Evolutionary conservation across 2,888 invertebrate genomes (phyloP).

Genomic region (Lymantria dispar): DNA sequence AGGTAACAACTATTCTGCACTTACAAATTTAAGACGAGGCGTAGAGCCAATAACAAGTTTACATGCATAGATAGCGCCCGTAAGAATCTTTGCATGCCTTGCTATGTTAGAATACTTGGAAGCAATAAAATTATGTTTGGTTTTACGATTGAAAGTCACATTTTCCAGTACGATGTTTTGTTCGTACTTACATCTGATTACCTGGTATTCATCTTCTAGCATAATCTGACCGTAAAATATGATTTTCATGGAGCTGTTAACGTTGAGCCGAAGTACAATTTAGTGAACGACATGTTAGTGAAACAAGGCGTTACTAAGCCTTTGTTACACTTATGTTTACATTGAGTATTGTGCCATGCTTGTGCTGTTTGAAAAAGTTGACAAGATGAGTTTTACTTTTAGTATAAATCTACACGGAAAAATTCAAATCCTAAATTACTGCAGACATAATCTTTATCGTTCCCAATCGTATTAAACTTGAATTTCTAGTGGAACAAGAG

Average conservation of each 20-base stretch:
- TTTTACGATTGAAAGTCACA: slow-evolving; percentile 76
- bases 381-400: neutral
- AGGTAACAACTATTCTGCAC: slow-evolving; percentile 42
- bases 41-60: slow-evolving; percentile 49
- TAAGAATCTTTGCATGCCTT: slow-evolving; percentile 49
- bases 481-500: no score
- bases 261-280: slow-evolving; percentile 35
- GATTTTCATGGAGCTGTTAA: slow-evolving; percentile 55
- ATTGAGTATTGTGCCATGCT: neutral
- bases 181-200: slow-evolving; percentile 68
- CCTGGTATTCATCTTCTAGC: slow-evolving; percentile 70
- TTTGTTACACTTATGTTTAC: slow-evolving; percentile 15
- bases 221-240: slow-evolving; percentile 72
- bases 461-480: no score
- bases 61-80: slow-evolving; percentile 48
- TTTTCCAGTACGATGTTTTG: slow-evolving; percentile 75
- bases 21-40: slow-evolving; percentile 46
- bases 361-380: neutral
- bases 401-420: no score
- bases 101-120: slow-evolving; percentile 63
- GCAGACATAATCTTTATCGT: no score
- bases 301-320: slow-evolving; percentile 16
- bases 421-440: no score
- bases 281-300: slow-evolving; percentile 19
- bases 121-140: slow-evolving; percentile 69